Conservation (phyloP, 2,888 invertebrate species). For the Leptopilina myrica region DNA sequence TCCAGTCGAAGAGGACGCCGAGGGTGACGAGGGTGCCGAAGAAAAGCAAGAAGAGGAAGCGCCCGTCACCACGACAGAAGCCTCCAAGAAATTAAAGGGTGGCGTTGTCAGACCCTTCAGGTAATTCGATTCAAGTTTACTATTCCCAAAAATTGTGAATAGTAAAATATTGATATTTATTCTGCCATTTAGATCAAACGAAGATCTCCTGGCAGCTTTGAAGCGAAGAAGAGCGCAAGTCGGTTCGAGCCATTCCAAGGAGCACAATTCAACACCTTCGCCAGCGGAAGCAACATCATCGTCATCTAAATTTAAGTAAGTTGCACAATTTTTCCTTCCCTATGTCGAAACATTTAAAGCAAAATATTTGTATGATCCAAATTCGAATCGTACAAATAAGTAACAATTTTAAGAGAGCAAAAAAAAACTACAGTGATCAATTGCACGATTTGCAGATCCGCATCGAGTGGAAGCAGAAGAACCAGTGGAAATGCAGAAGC, state of each 20-base stretch:
- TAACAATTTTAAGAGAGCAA: too few relatives aligned
- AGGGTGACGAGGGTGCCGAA: conserved; percentile 78
- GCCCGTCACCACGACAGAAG: conserved; percentile 82
- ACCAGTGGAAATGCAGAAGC: conserved; percentile 57
- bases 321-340: not conserved
- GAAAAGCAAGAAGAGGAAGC: conserved; percentile 79
- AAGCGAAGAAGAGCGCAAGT: conserved; percentile 86
- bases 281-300: conserved; percentile 61
- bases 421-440: too few relatives aligned
- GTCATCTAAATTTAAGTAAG: conserved; percentile 61
- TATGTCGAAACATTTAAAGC: too few relatives aligned
- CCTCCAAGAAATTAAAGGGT: conserved; percentile 82
- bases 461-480: conserved; percentile 53
- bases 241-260: conserved; percentile 77
- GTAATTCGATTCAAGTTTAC: conserved; percentile 53
- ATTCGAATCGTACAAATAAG: too few relatives aligned
- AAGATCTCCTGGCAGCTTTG: conserved; percentile 85
- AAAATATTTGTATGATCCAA: too few relatives aligned
- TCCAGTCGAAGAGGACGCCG: conserved; percentile 70
- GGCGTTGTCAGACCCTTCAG: conserved; percentile 85
- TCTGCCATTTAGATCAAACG: conserved; percentile 78
- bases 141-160: too few relatives aligned
- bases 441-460: conserved; percentile 45
- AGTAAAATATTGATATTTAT: too few relatives aligned
- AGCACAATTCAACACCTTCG: conserved; percentile 59